Evolutionary conservation across 2,113 vertebrate species (phyloP), one percentile per base, ranked within the genome.

Genomic region (Melanostigma gelatinosum): DNA sequence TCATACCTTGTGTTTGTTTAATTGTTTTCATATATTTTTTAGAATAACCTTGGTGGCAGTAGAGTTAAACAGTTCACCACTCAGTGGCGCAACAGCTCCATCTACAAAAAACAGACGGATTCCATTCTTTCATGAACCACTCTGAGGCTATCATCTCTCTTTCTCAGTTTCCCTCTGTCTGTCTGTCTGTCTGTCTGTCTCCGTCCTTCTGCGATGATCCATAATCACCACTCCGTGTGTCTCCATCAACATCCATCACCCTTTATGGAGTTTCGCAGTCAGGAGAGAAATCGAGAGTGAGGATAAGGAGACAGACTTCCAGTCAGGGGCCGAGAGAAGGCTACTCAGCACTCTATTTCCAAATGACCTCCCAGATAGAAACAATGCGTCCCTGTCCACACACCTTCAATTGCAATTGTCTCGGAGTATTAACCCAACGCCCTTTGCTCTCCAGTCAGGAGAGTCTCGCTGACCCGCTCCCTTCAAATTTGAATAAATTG

Each of bases 211-310:
- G 54, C 55, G 70, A 91, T 92, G 91, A 88, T 91, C 90, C 87
- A 88, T 93, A 93, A 93, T 93, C 90, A 91, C 89, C 88, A 69
- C 88, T 85, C 77, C 22, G 77, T 77, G 85, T 82, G 87, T 89
- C 85, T 87, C 82, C 89, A 92, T 92, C 87, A 92, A 75, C 91
- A 93, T 93, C 88, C 88, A 89, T 93, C 89, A 91, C 75, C 84
- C 87, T 85, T 92, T 85, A 90, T 89, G 90, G 88, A 89, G 79
- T 89, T 86, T 92, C 76, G 11, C 88, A 82, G 85, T 91, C 60
- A 77, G 83, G 58, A 86, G 66, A 79, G 80, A 75, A 83, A 84
- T 72, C 20, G 42, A 67, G 63, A 79, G 77, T 68, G 71, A 78
- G 79, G 62, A 27, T 34, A 80, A 72, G 71, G 79, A 86, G 83